Conservation (phyloP, 92 coral and sea anemone genomes). For the Pocillopora meandrina region DNA sequence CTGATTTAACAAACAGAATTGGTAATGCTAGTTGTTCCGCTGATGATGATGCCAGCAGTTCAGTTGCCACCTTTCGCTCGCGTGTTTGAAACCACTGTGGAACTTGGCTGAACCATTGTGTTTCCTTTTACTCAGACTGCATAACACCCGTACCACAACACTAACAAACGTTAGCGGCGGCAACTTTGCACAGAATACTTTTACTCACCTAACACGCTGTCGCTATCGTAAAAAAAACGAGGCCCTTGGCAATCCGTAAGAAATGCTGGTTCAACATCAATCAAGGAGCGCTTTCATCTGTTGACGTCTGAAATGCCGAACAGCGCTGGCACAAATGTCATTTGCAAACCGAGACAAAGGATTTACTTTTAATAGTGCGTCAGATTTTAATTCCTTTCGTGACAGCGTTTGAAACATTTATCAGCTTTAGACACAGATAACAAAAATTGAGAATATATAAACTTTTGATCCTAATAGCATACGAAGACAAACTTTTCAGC, state of each 20-base stretch:
- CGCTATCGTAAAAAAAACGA: not conserved
- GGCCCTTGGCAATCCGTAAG: not conserved
- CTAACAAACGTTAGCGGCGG: no score
- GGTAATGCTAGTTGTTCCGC: not conserved
- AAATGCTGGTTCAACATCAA: not conserved
- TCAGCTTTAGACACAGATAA: not conserved
- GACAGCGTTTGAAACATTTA: slow-evolving; percentile 8
- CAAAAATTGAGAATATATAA: not conserved
- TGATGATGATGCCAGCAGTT: not conserved
- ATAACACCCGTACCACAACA: no score
- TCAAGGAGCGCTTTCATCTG: not conserved
- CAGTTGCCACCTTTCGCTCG: no score
- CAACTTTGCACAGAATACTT: no score
- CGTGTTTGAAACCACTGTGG: no score
- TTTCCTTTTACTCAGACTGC: no score
- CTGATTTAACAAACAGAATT: not conserved
- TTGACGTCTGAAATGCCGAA: not conserved
- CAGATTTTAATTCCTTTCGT: not conserved
- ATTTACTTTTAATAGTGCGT: not conserved
- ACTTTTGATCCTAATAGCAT: not conserved
- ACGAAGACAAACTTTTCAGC: not conserved
- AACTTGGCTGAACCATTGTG: no score
- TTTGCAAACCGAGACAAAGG: not conserved
- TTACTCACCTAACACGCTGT: no score
- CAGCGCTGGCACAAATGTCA: not conserved